Conservation (phyloP, 2,888 invertebrate genomes). For the Phaonia tiefii region DNA sequence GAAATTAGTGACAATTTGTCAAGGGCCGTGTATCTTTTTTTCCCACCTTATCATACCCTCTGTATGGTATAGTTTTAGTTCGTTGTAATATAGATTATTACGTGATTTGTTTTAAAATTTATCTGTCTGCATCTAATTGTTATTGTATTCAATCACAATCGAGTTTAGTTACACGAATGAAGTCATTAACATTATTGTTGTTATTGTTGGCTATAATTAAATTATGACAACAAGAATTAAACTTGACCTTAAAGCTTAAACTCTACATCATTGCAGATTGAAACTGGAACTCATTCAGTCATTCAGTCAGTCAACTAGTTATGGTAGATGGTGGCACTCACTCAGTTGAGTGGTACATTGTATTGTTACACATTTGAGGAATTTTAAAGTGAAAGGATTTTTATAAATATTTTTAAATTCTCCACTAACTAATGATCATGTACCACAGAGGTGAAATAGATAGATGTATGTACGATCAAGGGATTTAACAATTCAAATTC, state of each 20-base stretch:
- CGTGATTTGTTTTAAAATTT: no score
- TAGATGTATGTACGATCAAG: neutral
- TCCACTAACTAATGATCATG: neutral
- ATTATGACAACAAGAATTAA: slow-evolving; percentile 49
- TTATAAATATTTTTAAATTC: neutral
- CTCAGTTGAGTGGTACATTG: neutral
- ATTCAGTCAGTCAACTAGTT: neutral
- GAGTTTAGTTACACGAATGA: slow-evolving; percentile 9
- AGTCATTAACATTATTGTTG: slow-evolving; percentile 54
- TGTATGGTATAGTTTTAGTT: no score
- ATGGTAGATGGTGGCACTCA: neutral
- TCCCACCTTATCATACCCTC: no score
- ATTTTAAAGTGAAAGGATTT: slow-evolving; percentile 35
- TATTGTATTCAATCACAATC: neutral
- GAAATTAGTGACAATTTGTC: no score
- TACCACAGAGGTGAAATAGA: neutral
- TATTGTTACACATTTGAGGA: neutral
- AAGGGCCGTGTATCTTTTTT: no score
- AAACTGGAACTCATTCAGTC: no score
- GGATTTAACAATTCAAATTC: no score
- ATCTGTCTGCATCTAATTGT: no score
- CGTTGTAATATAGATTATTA: no score
- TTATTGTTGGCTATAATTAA: slow-evolving; percentile 39
- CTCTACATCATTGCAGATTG: neutral
- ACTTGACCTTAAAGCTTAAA: slow-evolving; percentile 50